Evolutionary conservation across 2,888 invertebrate species (phyloP), one percentile per base, ranked within the genome.

Genomic region (Tricholauxania praeusta): DNA sequence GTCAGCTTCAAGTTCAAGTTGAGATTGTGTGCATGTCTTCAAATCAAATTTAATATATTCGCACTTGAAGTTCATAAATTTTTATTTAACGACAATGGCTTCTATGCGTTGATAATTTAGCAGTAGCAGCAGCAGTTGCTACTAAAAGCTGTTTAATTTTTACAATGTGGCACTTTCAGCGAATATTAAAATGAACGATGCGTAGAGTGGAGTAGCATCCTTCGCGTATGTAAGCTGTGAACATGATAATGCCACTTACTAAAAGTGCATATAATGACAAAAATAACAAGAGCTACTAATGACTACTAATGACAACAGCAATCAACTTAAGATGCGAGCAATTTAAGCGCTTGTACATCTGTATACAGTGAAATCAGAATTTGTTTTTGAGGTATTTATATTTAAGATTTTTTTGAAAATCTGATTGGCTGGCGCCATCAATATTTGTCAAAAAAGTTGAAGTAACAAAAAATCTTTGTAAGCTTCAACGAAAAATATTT

Each of bases 111-210:
- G 32, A 28, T 39, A 39, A 7, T 7, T 17, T 6, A 8, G 7
- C 7, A 39, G 39, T 47, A 62, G 39, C 47, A n/a, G 32, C 32
- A 28, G 47, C 47, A 39, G 32, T 39, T 62, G 39, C 47, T 47
- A 32, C 60, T 12, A n/a, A n/a, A 62, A 39, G 60, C 47, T 39
- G 60, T 62, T n/a, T 62, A 62, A 62, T 14, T 62, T 62, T 62
- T 32, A 62, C 1, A 39, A 60, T 32, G 28, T 32, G 59, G 59
- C 59, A 60, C 32, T 39, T 60, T 60, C n/a, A n/a, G 5, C 47
- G 60, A 15, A 28, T 39, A 28, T 15, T 47, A 62, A 39, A n/a
- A 39, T 39, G 47, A 62, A 39, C 60, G 15, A 62, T 17, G 17
- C 22, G 22, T 62, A 19, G 57, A 15, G 60, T 39, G 32, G 32